A percentile compares a stretch with the other conserved stretches of the same genome.
phyloP scores from a whole-genome alignment of 2,888 invertebrate species.

The Mythimna ferrago region DNA sequence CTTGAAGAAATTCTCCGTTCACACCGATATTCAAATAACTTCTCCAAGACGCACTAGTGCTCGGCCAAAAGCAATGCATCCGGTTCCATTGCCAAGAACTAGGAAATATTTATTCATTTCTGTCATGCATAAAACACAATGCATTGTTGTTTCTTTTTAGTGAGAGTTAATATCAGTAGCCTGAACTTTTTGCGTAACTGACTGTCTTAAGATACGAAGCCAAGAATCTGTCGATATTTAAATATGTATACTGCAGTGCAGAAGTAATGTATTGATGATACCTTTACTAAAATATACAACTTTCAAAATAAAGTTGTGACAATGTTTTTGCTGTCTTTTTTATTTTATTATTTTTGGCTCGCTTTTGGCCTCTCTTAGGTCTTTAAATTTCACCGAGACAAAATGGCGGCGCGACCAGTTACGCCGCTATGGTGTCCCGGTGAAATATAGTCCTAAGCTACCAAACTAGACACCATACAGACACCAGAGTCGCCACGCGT shows the following conservation, averaged over 20 bases:
- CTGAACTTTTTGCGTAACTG: slow-evolving; percentile 11
- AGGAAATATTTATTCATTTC: slow-evolving; percentile 30
- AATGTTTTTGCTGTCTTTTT: too few relatives aligned
- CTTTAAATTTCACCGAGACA: too few relatives aligned
- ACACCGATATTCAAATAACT: slow-evolving; percentile 32
- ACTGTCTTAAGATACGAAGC: slow-evolving; percentile 27
- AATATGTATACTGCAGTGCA: slow-evolving; percentile 14
- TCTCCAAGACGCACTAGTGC: background rate
- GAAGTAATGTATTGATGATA: background rate
- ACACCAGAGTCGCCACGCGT: too few relatives aligned
- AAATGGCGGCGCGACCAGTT: too few relatives aligned
- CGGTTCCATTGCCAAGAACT: slow-evolving; percentile 42
- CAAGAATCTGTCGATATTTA: slow-evolving; percentile 26
- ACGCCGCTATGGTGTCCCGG: too few relatives aligned
- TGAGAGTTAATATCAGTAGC: slow-evolving; percentile 2
- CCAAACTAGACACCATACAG: too few relatives aligned
- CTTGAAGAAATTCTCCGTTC: background rate
- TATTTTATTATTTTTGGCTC: too few relatives aligned
- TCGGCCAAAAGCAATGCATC: slow-evolving; percentile 18
- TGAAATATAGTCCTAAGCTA: too few relatives aligned
- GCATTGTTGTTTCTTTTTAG: slow-evolving; percentile 18
- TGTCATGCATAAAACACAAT: slow-evolving; percentile 35
- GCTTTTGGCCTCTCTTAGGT: too few relatives aligned
- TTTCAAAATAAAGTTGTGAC: too few relatives aligned
- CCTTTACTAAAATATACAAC: background rate